These are phyloP conservation scores for Bombus terrestris DNA, from an alignment of 1,140 invertebrate species.

Conservation along the genomic window DNA sequence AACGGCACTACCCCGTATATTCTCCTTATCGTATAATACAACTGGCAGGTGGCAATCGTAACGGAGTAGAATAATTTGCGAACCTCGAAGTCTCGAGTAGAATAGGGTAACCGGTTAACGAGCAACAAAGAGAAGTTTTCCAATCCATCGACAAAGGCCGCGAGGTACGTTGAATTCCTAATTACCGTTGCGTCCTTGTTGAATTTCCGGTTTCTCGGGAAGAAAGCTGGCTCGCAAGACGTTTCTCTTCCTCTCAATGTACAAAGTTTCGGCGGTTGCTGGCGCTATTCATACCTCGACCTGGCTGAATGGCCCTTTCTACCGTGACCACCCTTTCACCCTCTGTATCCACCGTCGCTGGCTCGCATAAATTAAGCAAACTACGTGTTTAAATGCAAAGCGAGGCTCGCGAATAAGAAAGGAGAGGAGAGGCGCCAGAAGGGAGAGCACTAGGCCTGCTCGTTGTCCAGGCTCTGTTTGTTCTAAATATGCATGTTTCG, in stretches of 20 bases:
- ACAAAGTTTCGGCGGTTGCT: constrained; percentile 50
- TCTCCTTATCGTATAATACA: not conserved
- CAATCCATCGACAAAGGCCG: not conserved
- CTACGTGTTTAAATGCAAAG: constrained; percentile 66
- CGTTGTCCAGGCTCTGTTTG: constrained; percentile 34
- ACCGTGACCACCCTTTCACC: constrained; percentile 10
- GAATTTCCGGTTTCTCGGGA: constrained; percentile 25
- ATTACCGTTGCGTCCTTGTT: not conserved
- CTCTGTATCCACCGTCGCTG: not conserved
- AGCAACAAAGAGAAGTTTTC: not conserved
- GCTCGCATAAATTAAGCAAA: constrained; percentile 62
- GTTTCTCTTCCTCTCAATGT: constrained; percentile 27
- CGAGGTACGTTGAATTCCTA: constrained; percentile 18
- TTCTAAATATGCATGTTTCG: constrained; percentile 59
- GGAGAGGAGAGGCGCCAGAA: not conserved
- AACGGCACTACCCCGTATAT: not conserved
- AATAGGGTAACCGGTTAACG: not conserved
- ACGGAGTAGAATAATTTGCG: not conserved
- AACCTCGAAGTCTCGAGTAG: not conserved
- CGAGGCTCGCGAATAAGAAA: constrained; percentile 33
- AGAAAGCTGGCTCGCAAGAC: constrained; percentile 17
- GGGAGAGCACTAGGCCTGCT: no score
- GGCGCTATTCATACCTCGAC: constrained; percentile 42
- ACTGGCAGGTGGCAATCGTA: not conserved
- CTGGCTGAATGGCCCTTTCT: constrained; percentile 12